Base-by-base conservation (phyloP, 2,113 vertebrate genomes). In the Coregonus clupeaformis region DNA sequence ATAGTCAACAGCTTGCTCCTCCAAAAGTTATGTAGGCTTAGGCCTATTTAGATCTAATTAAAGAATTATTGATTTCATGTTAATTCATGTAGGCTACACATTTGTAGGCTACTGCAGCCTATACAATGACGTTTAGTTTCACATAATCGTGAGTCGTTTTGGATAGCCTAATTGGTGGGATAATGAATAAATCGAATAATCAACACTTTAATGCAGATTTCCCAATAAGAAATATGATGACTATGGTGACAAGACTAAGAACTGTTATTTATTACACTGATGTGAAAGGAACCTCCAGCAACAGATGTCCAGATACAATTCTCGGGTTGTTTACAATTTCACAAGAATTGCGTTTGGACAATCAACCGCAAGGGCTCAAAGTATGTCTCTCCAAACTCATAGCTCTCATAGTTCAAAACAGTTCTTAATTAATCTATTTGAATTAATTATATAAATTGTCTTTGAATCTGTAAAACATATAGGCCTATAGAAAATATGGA, bases 301-400 rank as follows among this genome's bases (percentile, higher is more conserved):
- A 98, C 96, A 96, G 97, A 98, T 97, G 96, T 98, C 97, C 97
- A 97, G 90, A 92, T 96, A 98, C 97, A 98, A 98, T 96, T 97
- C 97, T 98, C 95, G 96, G 94, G 89, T 95, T 89, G 87, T 91
- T 93, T 86, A 84, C 89, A 89, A 92, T 93, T 90, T 92, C 66
- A 91, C 92, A 90, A 92, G 91, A 93, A 92, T 93, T 93, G 92
- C 91, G 94, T 94, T 94, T 93, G 89, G 94, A 94, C 92, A 94
- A 93, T 93, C 92, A 94, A 90, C 90, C 86, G 93, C 96, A 93
- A 94, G 95, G 94, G 84, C 88, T 84, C 88, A 77, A 92, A 94
- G 92, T 95, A 93, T 94, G 93, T 94, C 94, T 94, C 94, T 94
- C 94, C 94, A 95, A 60, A 94, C 94, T 93, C 94, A 90, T 81